Conservation (phyloP, 2,888 invertebrate species). For the Callinectes sapidus region DNA sequence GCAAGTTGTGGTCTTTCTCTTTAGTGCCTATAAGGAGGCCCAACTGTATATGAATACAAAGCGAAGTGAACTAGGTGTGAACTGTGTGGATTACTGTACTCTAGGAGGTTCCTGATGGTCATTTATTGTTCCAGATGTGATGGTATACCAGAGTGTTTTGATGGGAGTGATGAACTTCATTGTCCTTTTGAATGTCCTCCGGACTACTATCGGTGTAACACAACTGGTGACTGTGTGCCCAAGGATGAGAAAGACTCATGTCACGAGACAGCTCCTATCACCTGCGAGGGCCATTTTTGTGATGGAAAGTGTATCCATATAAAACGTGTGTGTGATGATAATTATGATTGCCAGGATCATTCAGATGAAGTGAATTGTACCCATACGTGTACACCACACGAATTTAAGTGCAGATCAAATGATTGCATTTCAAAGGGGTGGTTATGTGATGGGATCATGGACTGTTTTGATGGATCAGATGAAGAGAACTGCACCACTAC, state of each 20-base stretch:
- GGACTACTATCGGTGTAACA: not conserved
- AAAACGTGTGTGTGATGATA: not conserved
- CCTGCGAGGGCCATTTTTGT: not conserved
- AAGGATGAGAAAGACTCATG: not conserved
- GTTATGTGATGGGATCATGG: not conserved
- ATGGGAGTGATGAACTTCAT: conserved; percentile 27
- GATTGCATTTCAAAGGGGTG: not conserved
- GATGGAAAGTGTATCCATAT: conserved; percentile 22
- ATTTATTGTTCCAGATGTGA: conserved; percentile 33
- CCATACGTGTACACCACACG: not conserved
- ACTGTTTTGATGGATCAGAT: conserved; percentile 34
- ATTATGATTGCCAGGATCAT: not conserved
- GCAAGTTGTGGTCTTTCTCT: no score
- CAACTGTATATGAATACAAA: no score
- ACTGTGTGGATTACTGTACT: no score
- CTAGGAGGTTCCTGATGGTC: not conserved
- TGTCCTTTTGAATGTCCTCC: not conserved
- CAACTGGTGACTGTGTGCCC: not conserved
- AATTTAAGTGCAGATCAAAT: not conserved
- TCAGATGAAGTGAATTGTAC: conserved; percentile 33
- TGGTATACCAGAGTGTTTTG: not conserved
- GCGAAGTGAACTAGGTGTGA: no score
- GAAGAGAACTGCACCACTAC: conserved; percentile 11
- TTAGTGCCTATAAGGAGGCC: no score
- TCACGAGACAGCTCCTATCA: not conserved